Percentiles rank a stretch among this genome's conserved stretches.
Conservation (phyloP, 1,140 invertebrate genomes). For the Aphelenchoides fujianensis region DNA sequence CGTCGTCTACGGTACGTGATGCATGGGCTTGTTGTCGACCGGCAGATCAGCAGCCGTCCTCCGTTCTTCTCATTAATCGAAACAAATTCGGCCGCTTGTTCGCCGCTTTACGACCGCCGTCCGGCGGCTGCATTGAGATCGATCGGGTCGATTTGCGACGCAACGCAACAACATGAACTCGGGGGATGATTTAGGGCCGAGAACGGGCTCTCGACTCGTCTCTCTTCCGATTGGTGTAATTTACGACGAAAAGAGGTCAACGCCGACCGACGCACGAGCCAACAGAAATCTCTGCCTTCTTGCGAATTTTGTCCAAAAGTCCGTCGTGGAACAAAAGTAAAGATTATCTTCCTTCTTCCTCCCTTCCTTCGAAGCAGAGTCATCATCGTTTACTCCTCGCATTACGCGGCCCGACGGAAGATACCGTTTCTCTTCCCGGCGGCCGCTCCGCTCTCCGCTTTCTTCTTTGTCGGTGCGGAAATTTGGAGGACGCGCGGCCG, state of each 20-base stretch:
- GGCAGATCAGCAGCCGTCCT: not conserved
- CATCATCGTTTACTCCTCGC: too few relatives aligned
- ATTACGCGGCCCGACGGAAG: too few relatives aligned
- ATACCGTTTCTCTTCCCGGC: too few relatives aligned
- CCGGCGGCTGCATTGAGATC: not conserved
- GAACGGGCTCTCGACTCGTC: not conserved
- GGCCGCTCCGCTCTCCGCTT: too few relatives aligned
- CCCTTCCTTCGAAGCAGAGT: too few relatives aligned
- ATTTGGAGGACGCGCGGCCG: not conserved
- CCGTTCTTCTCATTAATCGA: not conserved
- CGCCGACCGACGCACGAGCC: too few relatives aligned
- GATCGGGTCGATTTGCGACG: not conserved
- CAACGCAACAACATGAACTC: not conserved
- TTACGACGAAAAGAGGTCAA: not conserved
- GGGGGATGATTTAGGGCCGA: not conserved
- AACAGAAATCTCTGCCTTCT: too few relatives aligned
- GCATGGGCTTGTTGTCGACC: too few relatives aligned
- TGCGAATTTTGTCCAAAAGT: too few relatives aligned
- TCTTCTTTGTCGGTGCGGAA: conserved; percentile 2
- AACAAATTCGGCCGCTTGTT: not conserved
- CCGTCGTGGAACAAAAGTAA: too few relatives aligned
- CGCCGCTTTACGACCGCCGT: not conserved
- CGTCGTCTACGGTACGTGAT: too few relatives aligned
- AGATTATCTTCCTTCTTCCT: too few relatives aligned
- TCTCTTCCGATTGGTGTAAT: conserved; percentile 2